Percentiles rank a stretch among this genome's conserved stretches.
These are phyloP conservation scores for Pogonus chalceus DNA, from an alignment of 1,140 invertebrate genomes.

Conservation along the genomic window DNA sequence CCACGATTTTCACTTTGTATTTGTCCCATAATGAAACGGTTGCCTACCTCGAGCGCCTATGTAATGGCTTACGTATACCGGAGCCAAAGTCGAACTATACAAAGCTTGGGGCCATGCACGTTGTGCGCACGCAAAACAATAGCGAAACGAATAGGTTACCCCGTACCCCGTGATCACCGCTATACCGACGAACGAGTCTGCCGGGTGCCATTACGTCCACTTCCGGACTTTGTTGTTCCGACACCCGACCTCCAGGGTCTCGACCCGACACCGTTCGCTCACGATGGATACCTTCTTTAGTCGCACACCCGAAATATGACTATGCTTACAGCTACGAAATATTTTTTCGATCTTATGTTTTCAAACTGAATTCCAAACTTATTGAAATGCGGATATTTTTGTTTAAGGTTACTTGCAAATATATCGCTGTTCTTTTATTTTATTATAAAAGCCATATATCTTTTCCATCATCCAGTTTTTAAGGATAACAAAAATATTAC, in stretches of 20 bases:
- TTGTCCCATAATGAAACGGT: neutral
- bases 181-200: neutral
- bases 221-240: constrained; percentile 1
- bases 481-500: no score
- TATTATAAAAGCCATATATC: no score
- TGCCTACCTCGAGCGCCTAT: neutral
- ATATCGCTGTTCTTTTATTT: no score
- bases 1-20: constrained; percentile 4
- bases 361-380: no score
- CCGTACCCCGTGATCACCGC: neutral
- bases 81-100: neutral
- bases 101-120: neutral
- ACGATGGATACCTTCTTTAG: neutral
- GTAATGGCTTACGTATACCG: neutral
- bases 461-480: no score
- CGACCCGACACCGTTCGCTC: no score
- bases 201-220: constrained; percentile 8
- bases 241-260: neutral
- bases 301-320: no score
- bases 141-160: neutral
- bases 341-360: no score
- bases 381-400: no score
- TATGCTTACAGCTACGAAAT: no score
- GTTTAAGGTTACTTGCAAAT: no score
- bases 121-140: constrained; percentile 5